Evolutionary conservation across 2,797 vertebrate genomes (phyloP).

Genomic region (Petrocephalus schoutedeni): DNA sequence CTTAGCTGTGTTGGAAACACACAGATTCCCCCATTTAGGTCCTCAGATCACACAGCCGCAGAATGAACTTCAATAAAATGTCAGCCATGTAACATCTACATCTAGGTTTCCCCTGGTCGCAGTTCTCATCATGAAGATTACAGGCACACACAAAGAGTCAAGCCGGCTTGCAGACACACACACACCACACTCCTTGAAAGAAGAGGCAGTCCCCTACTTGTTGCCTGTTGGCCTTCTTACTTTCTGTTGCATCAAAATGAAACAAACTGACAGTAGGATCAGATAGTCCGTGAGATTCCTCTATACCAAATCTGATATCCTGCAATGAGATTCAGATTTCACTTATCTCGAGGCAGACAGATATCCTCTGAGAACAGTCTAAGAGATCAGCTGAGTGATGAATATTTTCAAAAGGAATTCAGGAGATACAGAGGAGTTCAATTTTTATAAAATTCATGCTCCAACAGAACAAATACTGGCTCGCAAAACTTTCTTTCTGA

Average conservation of each 20-base stretch:
- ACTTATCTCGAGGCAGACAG: background rate
- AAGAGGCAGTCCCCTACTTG: background rate
- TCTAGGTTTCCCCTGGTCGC: background rate
- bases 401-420: background rate
- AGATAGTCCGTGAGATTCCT: background rate
- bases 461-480: background rate
- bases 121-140: background rate
- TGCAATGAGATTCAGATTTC: slow-evolving; percentile 1
- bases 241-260: background rate
- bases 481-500: background rate
- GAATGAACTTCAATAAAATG: background rate
- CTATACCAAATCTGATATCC: background rate
- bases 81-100: background rate
- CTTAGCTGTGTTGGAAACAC: background rate
- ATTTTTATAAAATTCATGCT: slow-evolving; percentile 1
- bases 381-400: background rate
- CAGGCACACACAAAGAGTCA: slow-evolving; percentile 6
- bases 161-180: slow-evolving; percentile 7
- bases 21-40: background rate
- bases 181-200: background rate
- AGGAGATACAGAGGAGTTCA: background rate
- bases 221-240: background rate
- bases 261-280: slow-evolving; percentile 8
- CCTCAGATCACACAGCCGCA: background rate
- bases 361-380: background rate